Base-by-base conservation (phyloP, 2,888 invertebrate genomes). In the Rhimphoctona megacephalus region DNA sequence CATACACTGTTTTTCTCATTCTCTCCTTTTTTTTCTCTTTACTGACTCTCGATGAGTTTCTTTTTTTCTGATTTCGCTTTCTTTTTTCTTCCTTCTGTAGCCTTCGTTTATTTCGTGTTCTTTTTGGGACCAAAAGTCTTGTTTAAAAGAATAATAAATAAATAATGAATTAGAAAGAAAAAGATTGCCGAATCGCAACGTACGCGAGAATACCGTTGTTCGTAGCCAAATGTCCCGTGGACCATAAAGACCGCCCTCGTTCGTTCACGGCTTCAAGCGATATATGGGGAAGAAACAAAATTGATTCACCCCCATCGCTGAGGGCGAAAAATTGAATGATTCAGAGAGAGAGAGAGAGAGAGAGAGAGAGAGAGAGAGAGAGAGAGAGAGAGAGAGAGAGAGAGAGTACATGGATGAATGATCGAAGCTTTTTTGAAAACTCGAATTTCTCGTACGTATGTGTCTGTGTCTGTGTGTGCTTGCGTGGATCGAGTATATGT, bases 201-300 rank as follows among this genome's bases (percentile, higher is more conserved):
- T 52, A 64, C 39, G 61, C 33, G 70, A 86, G 87, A 86, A 89
- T 90, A 83, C 85, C 89, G 92, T 92, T 93, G 92, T 91, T 90
- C 90, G 90, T 92, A 93, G 93, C 93, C 94, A 94, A 93, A 94
- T 92, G 92, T 93, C 92, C 91, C 91, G 92, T 91, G 92, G 91
- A 93, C 91, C 91, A 92, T 92, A 90, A 90, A 91, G 90, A 93
- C 90, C 91, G 92, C 90, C 91, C 91, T 91, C 87, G 90, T 90
- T 91, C 88, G 88, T 92, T 86, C 84, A 87, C 25, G 52, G 49
- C 85, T 84, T 79, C 61, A 19, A 25, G 52, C 61, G 52, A 67
- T 69, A 39, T 57, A 30, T 52, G 81, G 69, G 52, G 19, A 22
- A 19, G 17, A 73, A 73, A 46, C 14, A 69, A 73, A 25, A 80